A percentile compares a stretch with the other conserved stretches of the same genome.
Evolutionary conservation across 2,113 vertebrate genomes (phyloP).

Genomic region (Lipophrys pholis): DNA sequence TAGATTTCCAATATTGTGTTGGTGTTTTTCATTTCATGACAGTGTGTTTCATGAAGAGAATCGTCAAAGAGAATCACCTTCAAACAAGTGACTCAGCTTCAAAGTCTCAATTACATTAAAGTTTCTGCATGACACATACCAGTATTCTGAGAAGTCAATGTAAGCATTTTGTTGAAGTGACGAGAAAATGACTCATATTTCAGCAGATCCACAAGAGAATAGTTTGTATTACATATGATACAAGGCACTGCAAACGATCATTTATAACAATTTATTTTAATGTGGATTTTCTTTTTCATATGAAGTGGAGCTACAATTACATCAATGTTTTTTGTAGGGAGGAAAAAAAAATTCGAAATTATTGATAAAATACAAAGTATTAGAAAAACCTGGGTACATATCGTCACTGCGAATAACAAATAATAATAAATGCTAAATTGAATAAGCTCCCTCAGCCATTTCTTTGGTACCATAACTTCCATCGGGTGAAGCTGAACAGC

Average conservation of each 20-base stretch:
- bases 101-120: neutral
- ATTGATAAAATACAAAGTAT: no score
- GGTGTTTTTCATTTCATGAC: neutral
- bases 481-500: neutral
- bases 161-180: neutral
- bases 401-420: no score
- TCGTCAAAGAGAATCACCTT: neutral
- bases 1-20: neutral
- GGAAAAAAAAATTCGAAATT: no score
- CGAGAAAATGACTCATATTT: slow-evolving; percentile 21
- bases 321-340: no score
- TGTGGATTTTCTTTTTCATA: no score
- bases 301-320: no score
- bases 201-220: slow-evolving; percentile 37
- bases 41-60: neutral
- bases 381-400: no score
- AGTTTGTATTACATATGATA: neutral
- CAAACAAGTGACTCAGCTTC: neutral
- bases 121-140: neutral
- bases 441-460: neutral
- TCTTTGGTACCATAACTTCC: neutral
- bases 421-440: neutral
- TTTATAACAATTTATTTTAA: neutral
- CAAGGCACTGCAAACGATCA: neutral
- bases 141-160: neutral